These are phyloP conservation scores for Propithecus perrieri DNA, from an alignment of 2,797 vertebrate genomes.

Conservation along the genomic window DNA sequence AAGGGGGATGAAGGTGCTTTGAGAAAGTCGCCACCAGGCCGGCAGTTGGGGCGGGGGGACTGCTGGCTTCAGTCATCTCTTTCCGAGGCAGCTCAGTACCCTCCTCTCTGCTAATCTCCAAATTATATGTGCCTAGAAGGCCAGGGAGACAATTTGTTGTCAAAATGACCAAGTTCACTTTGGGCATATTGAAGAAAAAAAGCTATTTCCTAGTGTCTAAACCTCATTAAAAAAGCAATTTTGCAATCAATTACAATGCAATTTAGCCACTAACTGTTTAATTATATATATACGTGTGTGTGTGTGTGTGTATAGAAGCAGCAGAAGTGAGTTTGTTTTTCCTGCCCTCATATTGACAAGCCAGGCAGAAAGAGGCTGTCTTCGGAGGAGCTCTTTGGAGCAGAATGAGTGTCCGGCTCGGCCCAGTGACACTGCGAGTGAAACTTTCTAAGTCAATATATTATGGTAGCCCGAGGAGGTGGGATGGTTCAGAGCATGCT, in stretches of 20 bases:
- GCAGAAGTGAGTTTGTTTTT: constrained; percentile 72
- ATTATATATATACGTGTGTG: constrained; percentile 78
- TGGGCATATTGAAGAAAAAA: constrained; percentile 73
- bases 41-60: neutral
- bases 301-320: neutral
- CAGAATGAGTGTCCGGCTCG: constrained; percentile 46
- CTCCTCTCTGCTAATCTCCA: neutral
- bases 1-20: no score
- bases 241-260: constrained; percentile 87
- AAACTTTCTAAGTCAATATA: constrained; percentile 67
- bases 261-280: constrained; percentile 87
- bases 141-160: constrained; percentile 76
- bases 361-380: constrained; percentile 46
- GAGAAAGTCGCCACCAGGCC: no score
- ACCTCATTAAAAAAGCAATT: constrained; percentile 88
- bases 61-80: neutral
- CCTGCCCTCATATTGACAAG: constrained; percentile 73
- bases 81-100: accelerated
- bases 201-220: constrained; percentile 84
- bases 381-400: constrained; percentile 44
- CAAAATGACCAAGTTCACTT: constrained; percentile 79
- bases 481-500: neutral
- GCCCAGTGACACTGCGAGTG: constrained; percentile 60
- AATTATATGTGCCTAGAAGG: neutral
- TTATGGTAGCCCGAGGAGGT: constrained; percentile 61